Evolutionary conservation across 2,797 vertebrate genomes (phyloP), one percentile per base, ranked within the genome.

Genomic region (Melanotaenia nigrans): DNA sequence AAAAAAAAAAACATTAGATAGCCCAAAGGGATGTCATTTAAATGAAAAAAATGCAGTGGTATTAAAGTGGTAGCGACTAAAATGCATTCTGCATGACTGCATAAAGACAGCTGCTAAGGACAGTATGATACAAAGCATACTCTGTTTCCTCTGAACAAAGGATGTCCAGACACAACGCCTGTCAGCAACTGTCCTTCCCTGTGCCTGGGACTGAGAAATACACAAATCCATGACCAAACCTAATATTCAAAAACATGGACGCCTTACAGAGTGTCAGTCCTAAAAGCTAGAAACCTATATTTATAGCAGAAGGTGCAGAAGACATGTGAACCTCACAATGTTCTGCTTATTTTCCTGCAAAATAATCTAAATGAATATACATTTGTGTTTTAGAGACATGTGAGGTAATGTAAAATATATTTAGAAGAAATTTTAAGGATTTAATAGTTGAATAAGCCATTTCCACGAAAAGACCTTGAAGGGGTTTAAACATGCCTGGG

Each of bases 121-220:
- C 11, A 47, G 64, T 14, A 56, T 65, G 63, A 77, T 63, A 77
- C 68, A 79, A 71, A 86, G 72, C 74, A 78, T 76, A 86, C 42
- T 59, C 59, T 35, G 73, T 68, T 85, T 65, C 38, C 72, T 78
- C 65, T 75, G 67, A 88, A 88, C 85, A 89, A 89, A 84, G 75
- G 78, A 61, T 82, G 75, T 62, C 68, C 75, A 85, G 80, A 84
- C 83, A 84, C 71, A 67, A 47, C 61, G 73, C 69, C 78, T 80
- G 75, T 83, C 78, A 86, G 66, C 83, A 59, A 25, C 79, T 86
- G 75, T 65, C 75, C 82, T 83, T 75, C 72, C 65, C 76, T 71
- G 65, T 81, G 79, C 75, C 81, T 74, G 16, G 69, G 61, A 73
- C 79, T 67, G 67, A 35, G 54, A 40, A 40, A 82, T 25, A 60